Evolutionary conservation across 92 coral and sea anemone species (phyloP).

Genomic region (Porites divaricata): DNA sequence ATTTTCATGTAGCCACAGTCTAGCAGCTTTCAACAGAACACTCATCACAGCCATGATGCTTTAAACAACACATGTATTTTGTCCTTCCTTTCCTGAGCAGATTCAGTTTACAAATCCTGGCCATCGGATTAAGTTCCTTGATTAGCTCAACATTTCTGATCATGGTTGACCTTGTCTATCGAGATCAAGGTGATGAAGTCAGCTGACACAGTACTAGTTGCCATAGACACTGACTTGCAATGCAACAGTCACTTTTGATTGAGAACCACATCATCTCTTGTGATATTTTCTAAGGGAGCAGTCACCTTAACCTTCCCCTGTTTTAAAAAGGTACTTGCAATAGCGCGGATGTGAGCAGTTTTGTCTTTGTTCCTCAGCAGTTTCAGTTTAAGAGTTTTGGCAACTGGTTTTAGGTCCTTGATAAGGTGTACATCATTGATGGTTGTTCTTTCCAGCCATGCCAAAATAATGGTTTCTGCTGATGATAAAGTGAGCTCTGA

Average conservation of each 20-base stretch:
- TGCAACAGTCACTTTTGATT: neutral
- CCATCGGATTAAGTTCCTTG: neutral
- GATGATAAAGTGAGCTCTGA: slow-evolving; percentile 51
- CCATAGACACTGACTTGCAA: slow-evolving; percentile 26
- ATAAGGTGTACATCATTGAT: slow-evolving; percentile 38
- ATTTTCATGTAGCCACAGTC: no score
- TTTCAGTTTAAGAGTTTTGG: slow-evolving; percentile 21
- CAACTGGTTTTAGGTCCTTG: slow-evolving; percentile 50
- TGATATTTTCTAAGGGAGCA: slow-evolving; percentile 24
- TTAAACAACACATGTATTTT: neutral
- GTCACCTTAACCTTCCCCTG: slow-evolving; percentile 3
- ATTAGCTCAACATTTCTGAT: slow-evolving; percentile 3
- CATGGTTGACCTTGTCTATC: slow-evolving; percentile 22
- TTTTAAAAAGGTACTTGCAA: slow-evolving; percentile 40
- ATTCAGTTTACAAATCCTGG: neutral
- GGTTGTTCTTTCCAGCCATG: slow-evolving; percentile 23
- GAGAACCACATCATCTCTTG: slow-evolving; percentile 17
- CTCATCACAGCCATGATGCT: no score
- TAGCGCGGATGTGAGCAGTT: slow-evolving; percentile 13
- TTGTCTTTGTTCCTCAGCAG: slow-evolving; percentile 45
- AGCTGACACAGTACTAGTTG: slow-evolving; percentile 24
- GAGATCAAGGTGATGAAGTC: slow-evolving; percentile 41
- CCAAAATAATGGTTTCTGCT: slow-evolving; percentile 31
- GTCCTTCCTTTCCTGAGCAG: slow-evolving; percentile 1
- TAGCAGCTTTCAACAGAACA: no score